Evolutionary conservation across 2,113 vertebrate genomes (phyloP), one percentile per base, ranked within the genome.

Genomic region (Rissa tridactyla): DNA sequence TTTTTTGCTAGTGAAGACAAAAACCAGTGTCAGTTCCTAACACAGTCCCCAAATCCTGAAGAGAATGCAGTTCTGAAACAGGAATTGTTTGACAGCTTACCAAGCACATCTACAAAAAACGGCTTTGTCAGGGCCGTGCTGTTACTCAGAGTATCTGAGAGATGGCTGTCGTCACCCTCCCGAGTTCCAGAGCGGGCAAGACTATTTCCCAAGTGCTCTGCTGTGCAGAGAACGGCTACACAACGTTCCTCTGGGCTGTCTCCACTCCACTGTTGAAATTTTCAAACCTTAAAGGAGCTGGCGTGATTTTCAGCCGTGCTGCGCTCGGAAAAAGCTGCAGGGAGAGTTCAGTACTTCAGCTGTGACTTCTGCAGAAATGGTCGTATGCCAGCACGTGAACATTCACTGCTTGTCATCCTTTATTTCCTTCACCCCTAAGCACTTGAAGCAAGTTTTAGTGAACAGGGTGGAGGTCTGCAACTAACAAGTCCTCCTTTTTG

Each of bases 311-410:
- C n/a, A 66, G 23, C 44, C 42, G 5, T 13, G 11, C 20, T 68
- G 54, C 26, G 5, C 47, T 38, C 46, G 23, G 38, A 32, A 46
- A 30, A 69, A 78, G 32, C 54, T 68, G 66, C 38, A 51, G 26
- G 57, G 26, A 89, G n/a, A 23, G 26, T 30, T 76, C n/a, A 34
- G 38, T 9, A 7, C 58, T 34, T 23, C 1, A 47, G 34, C n/a
- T 70, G 62, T 66, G 64, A 44, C 18, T 40, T 15, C 5, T 44
- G 44, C 34, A 54, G 51, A 8, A 71, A 38, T 3, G 2, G 16
- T 30, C 5, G 12, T 2, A 23, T 1, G 7, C 0, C 0, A 16
- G 6, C 34, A 11, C 8, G 10, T 13, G 58, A 78, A 27, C 42
- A 19, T 13, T 52, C 19, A 8, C 44, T 87, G n/a, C 44, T n/a